Evolutionary conservation across 2,113 vertebrate species (phyloP), one percentile per base, ranked within the genome.

Genomic region (Eretmochelys imbricata): DNA sequence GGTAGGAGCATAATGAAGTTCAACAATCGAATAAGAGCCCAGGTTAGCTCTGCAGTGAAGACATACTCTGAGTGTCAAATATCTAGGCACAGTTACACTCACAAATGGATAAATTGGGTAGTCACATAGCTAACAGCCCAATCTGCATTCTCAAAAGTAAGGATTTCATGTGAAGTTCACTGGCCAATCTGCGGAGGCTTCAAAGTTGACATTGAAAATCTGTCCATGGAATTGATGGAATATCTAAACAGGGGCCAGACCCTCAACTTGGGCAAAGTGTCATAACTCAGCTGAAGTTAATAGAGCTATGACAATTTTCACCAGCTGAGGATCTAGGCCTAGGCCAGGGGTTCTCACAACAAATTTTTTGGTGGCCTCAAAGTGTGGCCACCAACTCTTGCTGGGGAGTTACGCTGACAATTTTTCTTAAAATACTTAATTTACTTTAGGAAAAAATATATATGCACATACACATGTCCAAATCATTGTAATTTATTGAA

Each of bases 191-290:
- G 54, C n/a, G 93, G 48, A 85, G 13, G 65, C 82, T 81, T 89
- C 84, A 96, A 88, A 92, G 65, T 22, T 80, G 38, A 46, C 88
- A 92, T 80, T 24, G 57, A 94, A 93, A 91, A 79, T 38, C 35
- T 80, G 17, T 27, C 88, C 49, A 75, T 75, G 35, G 53, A 81
- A 83, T 13, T 69, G 65, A 93, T 57, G 38, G 49, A 72, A 85
- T 38, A 5, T n/a, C 57, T 46, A 80, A 85, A 82, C 25, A 53
- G 69, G 82, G 16, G 35, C 2, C 42, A 19, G 31, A n/a, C 76
- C 51, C 62, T 87, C 53, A 48, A 46, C 14, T 65, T 55, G 75
- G 5, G 7, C 1, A 22, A 91, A 95, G 69, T 50, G 65, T 80
- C 51, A 84, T 19, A 55, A 10, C 4, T 19, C 57, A 87, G 85